phyloP scores from a whole-genome alignment of 2,888 invertebrate genomes.

The Drosophila subquinaria region DNA sequence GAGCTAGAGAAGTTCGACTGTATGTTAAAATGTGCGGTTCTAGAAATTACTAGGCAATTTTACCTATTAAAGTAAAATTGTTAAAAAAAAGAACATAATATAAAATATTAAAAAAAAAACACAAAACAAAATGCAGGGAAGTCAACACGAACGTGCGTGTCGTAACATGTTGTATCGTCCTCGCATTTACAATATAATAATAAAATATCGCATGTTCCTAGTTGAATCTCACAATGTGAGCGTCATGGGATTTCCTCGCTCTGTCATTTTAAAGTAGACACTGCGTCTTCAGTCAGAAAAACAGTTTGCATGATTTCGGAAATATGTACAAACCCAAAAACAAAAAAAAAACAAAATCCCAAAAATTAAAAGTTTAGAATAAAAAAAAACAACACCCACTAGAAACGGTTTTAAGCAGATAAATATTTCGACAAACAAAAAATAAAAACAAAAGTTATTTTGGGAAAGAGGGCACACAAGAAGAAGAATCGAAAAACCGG shows the following conservation, averaged over 20 bases:
- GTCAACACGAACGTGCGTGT: background rate
- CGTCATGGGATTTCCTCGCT: background rate
- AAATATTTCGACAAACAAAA: slow-evolving; percentile 1
- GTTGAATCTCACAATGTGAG: background rate
- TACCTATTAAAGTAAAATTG: no score
- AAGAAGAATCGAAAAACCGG: background rate
- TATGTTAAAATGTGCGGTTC: no score
- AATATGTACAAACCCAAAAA: slow-evolving; percentile 22
- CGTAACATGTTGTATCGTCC: background rate
- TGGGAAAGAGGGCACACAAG: background rate
- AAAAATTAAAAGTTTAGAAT: slow-evolving; percentile 11
- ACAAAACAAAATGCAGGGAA: background rate
- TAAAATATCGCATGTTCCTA: background rate
- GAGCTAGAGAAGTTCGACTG: no score
- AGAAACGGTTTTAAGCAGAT: slow-evolving; percentile 18
- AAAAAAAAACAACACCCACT: background rate
- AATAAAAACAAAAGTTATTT: background rate
- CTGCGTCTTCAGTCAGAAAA: background rate
- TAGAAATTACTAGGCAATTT: background rate
- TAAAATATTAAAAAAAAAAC: no score
- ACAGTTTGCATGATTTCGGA: slow-evolving; percentile 23
- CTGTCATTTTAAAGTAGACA: background rate
- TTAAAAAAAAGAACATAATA: no score
- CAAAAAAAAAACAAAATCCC: background rate
- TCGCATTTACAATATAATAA: background rate